Evolutionary conservation across 2,888 invertebrate genomes (phyloP).

Genomic region (Stenurella melanura): DNA sequence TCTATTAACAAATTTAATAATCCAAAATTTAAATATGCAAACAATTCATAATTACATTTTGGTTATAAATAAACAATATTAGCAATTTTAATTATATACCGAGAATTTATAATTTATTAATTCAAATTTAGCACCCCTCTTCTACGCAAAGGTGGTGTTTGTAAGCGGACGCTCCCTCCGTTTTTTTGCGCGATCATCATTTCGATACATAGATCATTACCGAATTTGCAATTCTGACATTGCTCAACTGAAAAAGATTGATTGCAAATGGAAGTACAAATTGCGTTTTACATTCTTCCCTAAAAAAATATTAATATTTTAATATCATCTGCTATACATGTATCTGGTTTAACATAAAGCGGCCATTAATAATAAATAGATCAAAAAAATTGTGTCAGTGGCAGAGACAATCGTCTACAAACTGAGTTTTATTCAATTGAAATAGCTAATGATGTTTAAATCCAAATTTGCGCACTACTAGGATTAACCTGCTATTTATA

Average conservation of each 20-base stretch:
- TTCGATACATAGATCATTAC: background rate
- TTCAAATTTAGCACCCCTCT: background rate
- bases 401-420: too few species aligned
- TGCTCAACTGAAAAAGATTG: constrained; percentile 5
- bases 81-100: background rate
- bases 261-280: constrained; percentile 7
- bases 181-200: constrained; percentile 1
- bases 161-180: background rate
- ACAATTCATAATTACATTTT: background rate
- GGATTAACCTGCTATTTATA: too few species aligned
- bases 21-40: constrained; percentile 2
- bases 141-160: background rate
- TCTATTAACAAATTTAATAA: background rate
- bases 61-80: background rate
- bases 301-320: background rate
- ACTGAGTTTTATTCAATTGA: too few species aligned
- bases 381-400: too few species aligned
- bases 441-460: too few species aligned
- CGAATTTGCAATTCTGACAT: constrained; percentile 1
- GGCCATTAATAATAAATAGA: too few species aligned
- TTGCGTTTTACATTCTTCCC: background rate
- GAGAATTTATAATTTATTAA: background rate
- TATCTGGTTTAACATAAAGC: background rate
- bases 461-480: too few species aligned
- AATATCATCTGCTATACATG: background rate